phyloP scores from a whole-genome alignment of 2,113 vertebrate genomes.

The Eupsittula cactorum region DNA sequence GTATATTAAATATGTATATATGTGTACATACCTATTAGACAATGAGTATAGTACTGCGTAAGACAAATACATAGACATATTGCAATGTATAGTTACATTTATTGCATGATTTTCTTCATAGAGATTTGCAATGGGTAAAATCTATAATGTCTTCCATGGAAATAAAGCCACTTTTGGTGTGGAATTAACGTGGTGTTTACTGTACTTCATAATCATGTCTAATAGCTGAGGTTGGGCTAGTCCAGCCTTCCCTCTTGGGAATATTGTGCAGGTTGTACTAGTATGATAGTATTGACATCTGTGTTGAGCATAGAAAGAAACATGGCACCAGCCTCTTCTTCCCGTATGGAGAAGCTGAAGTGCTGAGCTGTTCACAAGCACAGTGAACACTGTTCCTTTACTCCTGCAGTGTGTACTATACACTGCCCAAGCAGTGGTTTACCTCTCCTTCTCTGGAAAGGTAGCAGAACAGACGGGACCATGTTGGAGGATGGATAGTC shows the following conservation, averaged over 20 bases:
- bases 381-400: neutral
- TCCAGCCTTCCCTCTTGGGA: neutral
- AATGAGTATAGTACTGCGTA: neutral
- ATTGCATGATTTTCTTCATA: neutral
- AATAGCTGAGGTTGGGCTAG: neutral
- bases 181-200: neutral
- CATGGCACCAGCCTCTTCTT: neutral
- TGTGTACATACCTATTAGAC: neutral
- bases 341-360: neutral
- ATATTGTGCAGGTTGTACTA: neutral
- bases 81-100: neutral
- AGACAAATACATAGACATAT: neutral
- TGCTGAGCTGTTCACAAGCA: neutral
- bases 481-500: neutral
- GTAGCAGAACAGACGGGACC: neutral
- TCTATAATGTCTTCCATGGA: neutral
- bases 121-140: neutral
- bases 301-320: neutral
- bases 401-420: fast-evolving
- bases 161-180: neutral
- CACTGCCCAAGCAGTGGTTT: neutral
- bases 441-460: neutral
- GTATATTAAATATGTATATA: neutral
- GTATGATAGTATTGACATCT: neutral
- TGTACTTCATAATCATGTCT: neutral